Evolutionary conservation across 2,888 invertebrate genomes (phyloP).

Genomic region (Smittia aterrima): DNA sequence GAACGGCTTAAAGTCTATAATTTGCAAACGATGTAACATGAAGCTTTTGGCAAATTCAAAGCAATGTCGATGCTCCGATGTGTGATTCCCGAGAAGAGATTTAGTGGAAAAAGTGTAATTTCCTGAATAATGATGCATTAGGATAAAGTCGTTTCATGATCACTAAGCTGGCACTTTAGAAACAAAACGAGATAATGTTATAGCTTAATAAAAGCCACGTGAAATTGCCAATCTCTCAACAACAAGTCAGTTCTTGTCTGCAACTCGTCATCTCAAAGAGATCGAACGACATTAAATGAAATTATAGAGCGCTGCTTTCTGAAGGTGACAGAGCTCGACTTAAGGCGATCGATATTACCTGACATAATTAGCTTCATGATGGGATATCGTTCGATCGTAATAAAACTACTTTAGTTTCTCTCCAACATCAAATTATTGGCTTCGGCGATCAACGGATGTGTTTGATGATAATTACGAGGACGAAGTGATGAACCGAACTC

Average conservation of each 20-base stretch:
- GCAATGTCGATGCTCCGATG: not conserved
- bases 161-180: not conserved
- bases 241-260: not conserved
- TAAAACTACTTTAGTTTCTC: conserved; percentile 8
- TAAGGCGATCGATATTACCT: not conserved
- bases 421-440: conserved; percentile 4
- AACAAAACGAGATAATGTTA: not conserved
- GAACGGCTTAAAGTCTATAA: conserved; percentile 30
- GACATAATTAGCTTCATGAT: conserved; percentile 9
- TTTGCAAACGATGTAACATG: conserved; percentile 24
- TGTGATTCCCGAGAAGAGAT: not conserved
- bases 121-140: no score
- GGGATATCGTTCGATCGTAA: not conserved
- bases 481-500: not conserved
- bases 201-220: not conserved
- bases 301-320: conserved; percentile 21
- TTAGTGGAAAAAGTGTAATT: no score
- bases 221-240: not conserved
- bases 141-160: not conserved
- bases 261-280: not conserved
- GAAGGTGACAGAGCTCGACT: conserved; percentile 22
- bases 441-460: not conserved
- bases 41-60: not conserved
- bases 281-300: conserved; percentile 10
- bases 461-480: conserved; percentile 1